Evolutionary conservation across 2,888 invertebrate genomes (phyloP), one percentile per base, ranked within the genome.

Genomic region (Conus canariensis): DNA sequence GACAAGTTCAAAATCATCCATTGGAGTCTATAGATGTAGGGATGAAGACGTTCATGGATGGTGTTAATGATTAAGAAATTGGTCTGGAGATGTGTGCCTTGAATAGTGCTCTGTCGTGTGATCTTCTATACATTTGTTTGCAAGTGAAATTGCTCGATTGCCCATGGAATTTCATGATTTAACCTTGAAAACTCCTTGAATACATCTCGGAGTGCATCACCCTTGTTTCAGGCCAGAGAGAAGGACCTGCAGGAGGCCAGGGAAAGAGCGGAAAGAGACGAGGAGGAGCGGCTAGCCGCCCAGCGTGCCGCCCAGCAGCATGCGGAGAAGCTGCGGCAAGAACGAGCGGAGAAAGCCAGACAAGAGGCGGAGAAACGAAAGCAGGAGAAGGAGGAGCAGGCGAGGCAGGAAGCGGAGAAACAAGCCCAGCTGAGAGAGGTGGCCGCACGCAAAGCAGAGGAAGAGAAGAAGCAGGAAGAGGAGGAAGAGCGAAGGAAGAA

Each of bases 351-450:
- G 56, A 58, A 25, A 12, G 86, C 58, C 19, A 58, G 90, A 88
- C 77, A 59, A 60, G 85, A 87, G 88, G 89, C 67, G 22, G 80
- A 80, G 83, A 85, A 86, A 83, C 22, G 88, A 85, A 45, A 64
- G 3, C 94, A 5, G 94, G 94, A 88, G 93, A 94, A 86, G 94
- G 94, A 91, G 90, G 64, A 64, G 64, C 10, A 16, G 16, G 64
- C 10, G 64, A 64, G 64, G 16, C 12, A 64, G 64, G 16, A 16
- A 7, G 64, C 10, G 16, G 64, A 64, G 64, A 64, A 16, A 64
- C 64, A 64, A 64, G 16, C 12, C 16, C 12, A 64, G 64, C 10
- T 64, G 7, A 16, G 16, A 1, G 16, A 64, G 56, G 90, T 25
- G 59, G 88, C 74, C 19, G 77, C 45, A 70, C 6, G 64, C 16